phyloP scores from a whole-genome alignment of 1,140 invertebrate species.

The Mamestra configurata region DNA sequence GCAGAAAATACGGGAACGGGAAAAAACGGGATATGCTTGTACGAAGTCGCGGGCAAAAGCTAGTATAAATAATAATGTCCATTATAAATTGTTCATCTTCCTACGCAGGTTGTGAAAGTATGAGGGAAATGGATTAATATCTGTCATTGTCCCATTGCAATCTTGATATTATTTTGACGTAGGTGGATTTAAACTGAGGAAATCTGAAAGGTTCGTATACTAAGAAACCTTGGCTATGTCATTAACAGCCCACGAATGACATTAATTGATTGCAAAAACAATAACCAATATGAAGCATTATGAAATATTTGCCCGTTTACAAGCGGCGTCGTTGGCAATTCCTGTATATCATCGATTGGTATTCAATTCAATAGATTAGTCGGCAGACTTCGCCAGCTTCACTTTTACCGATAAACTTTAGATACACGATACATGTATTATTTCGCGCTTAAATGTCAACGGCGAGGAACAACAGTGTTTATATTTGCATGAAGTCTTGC shows the following conservation, averaged over 20 bases:
- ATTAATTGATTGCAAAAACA: slow-evolving; percentile 18
- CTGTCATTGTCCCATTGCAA: slow-evolving; percentile 24
- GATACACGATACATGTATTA: slow-evolving; percentile 33
- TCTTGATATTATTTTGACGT: slow-evolving; percentile 21
- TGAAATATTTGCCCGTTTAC: not conserved
- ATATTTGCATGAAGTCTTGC: slow-evolving; percentile 56
- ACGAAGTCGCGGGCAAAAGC: too few species aligned
- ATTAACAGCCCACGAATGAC: not conserved
- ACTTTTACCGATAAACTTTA: slow-evolving; percentile 48
- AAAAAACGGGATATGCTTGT: too few species aligned
- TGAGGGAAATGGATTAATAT: slow-evolving; percentile 41
- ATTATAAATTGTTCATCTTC: slow-evolving; percentile 31
- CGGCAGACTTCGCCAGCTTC: not conserved
- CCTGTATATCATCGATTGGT: slow-evolving; percentile 8
- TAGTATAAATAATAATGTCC: not conserved
- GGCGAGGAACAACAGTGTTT: slow-evolving; percentile 33
- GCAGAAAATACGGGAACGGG: too few species aligned
- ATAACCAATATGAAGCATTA: not conserved
- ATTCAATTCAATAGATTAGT: slow-evolving; percentile 27
- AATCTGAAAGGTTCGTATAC: slow-evolving; percentile 15
- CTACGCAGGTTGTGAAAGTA: slow-evolving; percentile 30
- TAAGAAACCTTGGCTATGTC: not conserved
- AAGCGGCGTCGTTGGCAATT: not conserved
- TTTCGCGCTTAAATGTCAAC: slow-evolving; percentile 39
- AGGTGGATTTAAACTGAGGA: slow-evolving; percentile 27